These are phyloP conservation scores for Crotophaga sulcirostris DNA, from an alignment of 2,113 vertebrate species.

Conservation along the genomic window DNA sequence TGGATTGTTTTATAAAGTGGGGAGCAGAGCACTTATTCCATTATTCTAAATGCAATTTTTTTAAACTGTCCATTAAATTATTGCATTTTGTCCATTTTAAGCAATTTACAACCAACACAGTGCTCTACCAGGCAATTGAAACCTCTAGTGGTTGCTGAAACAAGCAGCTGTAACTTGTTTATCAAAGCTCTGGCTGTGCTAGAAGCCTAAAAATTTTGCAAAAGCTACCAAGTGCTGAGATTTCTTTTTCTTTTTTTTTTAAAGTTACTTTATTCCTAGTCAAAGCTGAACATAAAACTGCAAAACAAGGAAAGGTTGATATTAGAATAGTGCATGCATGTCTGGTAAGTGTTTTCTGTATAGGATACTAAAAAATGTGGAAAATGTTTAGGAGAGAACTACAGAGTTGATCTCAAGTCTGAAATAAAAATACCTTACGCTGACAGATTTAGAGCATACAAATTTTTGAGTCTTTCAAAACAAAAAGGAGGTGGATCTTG, in stretches of 20 bases:
- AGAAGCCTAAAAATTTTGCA: not conserved
- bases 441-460: slow-evolving; percentile 30
- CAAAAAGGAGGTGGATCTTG: not conserved
- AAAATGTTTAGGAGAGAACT: not conserved
- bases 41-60: slow-evolving; percentile 16
- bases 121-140: not conserved
- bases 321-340: not conserved
- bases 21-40: not conserved
- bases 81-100: slow-evolving; percentile 13
- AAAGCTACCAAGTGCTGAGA: not conserved
- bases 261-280: not conserved
- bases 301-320: not conserved
- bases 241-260: no score
- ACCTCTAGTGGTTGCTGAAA: not conserved
- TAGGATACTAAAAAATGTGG: not conserved
- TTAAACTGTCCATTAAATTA: not conserved
- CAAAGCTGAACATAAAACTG: not conserved
- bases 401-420: not conserved
- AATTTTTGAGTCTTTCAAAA: slow-evolving; percentile 42
- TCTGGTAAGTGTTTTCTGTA: not conserved
- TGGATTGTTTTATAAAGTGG: not conserved
- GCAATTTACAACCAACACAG: not conserved
- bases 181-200: not conserved
- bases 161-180: not conserved
- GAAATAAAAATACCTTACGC: slow-evolving; percentile 17